Percentiles rank a stretch among this genome's conserved stretches.
Evolutionary conservation across 2,113 vertebrate genomes (phyloP).

Genomic region (human): DNA sequence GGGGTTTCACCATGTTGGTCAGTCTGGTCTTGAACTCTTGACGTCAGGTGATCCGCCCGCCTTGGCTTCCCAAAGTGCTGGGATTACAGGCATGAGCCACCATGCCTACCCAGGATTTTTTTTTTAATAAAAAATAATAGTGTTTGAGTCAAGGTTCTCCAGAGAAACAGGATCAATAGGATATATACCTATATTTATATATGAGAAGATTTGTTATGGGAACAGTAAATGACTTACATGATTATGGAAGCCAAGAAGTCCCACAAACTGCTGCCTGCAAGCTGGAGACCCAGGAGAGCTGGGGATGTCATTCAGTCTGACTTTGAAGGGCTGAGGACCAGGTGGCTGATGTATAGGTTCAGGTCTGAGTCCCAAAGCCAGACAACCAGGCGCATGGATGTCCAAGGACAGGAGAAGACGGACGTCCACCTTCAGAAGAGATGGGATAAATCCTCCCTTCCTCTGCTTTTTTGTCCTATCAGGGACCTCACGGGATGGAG

Average conservation of each 20-base stretch:
- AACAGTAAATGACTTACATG: neutral
- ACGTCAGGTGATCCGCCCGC: no score
- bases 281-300: no score
- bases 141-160: neutral
- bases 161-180: neutral
- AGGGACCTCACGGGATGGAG: neutral
- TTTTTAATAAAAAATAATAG: neutral
- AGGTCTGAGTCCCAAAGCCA: neutral
- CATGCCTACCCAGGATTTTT: no score
- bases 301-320: no score
- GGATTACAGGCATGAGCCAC: no score
- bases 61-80: no score
- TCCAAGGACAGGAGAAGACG: neutral
- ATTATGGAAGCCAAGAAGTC: neutral
- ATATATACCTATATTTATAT: neutral
- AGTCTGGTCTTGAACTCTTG: no score
- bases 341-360: neutral
- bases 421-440: neutral
- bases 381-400: neutral
- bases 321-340: neutral
- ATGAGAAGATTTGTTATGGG: no score
- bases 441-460: fast-evolving
- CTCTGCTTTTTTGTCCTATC: neutral
- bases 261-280: fast-evolving
- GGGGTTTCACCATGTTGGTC: no score